phyloP scores from a whole-genome alignment of 2,113 vertebrate genomes.

The Hydrochoerus hydrochaeris region DNA sequence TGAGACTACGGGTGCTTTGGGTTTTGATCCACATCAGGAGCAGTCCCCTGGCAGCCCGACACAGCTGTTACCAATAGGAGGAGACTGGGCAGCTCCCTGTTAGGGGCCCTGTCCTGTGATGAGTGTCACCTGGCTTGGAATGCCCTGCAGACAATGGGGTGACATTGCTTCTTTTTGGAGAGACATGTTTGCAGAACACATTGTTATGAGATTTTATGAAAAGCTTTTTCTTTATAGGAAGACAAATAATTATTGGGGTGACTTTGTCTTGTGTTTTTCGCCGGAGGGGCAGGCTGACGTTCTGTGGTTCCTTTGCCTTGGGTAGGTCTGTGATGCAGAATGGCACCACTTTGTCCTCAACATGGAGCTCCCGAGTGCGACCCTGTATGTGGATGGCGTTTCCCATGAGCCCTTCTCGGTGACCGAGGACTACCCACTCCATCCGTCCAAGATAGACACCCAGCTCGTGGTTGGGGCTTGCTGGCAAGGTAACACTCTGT shows the following conservation, averaged over 20 bases:
- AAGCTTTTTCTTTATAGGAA: background rate
- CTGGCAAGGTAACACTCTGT: constrained; percentile 93
- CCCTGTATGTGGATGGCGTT: constrained; percentile 94
- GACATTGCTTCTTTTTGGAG: background rate
- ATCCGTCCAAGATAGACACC: constrained; percentile 92
- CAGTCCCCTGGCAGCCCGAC: too few relatives aligned
- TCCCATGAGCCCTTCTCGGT: constrained; percentile 96
- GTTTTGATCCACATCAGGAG: background rate
- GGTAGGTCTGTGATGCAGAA: constrained; percentile 96
- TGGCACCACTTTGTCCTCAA: constrained; percentile 99
- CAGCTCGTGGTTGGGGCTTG: constrained; percentile 97
- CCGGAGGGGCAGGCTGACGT: background rate
- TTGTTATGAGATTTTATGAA: background rate
- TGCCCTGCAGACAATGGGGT: background rate
- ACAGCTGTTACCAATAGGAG: background rate
- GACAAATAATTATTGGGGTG: rapidly evolving
- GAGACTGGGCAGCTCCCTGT: background rate
- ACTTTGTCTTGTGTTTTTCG: background rate
- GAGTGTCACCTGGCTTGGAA: background rate
- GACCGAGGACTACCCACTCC: constrained; percentile 96
- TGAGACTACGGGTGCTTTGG: background rate
- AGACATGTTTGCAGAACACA: background rate
- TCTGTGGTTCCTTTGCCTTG: background rate
- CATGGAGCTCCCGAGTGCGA: constrained; percentile 92
- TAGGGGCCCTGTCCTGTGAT: rapidly evolving